Evolutionary conservation across 2,888 invertebrate genomes (phyloP), one percentile per base, ranked within the genome.

Genomic region (Plebejus melissa): DNA sequence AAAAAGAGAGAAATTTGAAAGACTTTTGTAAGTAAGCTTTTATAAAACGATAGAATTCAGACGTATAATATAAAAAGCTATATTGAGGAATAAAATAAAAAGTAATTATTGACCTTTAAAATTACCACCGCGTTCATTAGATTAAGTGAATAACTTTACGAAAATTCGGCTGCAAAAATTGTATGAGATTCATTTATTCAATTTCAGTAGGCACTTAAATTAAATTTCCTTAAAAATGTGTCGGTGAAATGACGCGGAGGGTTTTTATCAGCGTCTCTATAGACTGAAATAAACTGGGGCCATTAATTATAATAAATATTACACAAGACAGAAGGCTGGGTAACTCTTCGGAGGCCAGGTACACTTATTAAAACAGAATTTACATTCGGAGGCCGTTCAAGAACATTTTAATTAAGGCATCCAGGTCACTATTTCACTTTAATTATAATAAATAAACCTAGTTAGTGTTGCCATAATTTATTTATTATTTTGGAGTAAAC

Each of bases 401-500:
- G 75, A 75, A 75, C 75, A 75, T 75, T 75, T 75, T 75, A 75
- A 75, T 70, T 75, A 71, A 50, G 71, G 69, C 70, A 70, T 75
- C 75, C 70, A 38, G 75, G 75, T 75, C 75, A 75, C 69, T 75
- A 57, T 75, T 75, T 70, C 70, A 75, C 57, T 69, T 75, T 70
- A 75, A 75, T 75, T 75, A 75, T 75, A 57, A 75, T 22, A 36
- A 75, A 70, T 71, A 71, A 28, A 69, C 32, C 69, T 70, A 65
- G 32, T 32, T 36, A 32, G 32, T 69, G 70, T 41, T 41, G 70
- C 70, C 70, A 70, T 38, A 41, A 70, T 70, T 38, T 41, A 70
- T 22, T 41, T 11, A 70, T 70, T 38, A 69, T 38, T 69, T 22
- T 4, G 4, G 41, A 70, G 22, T 41, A 41, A 70, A 41, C 70